Conservation (phyloP, 2,888 invertebrate species). For the Hydrotaea cyrtoneurina region DNA sequence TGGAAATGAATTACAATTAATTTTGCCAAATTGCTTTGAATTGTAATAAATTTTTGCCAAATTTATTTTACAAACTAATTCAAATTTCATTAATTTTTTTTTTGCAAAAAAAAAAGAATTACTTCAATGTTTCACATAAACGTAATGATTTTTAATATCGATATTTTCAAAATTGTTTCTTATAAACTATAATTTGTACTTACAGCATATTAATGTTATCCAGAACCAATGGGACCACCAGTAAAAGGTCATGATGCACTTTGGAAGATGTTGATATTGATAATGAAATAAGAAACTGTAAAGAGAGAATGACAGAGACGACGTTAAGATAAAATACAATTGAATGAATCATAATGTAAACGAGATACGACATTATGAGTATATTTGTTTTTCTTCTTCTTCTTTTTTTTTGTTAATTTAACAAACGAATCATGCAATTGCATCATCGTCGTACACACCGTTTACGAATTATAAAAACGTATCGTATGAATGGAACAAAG, state of each 20-base stretch:
- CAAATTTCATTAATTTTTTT: too few species aligned
- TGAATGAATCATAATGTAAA: slow-evolving; percentile 26
- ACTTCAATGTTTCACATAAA: too few species aligned
- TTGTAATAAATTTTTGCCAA: too few species aligned
- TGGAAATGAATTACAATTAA: too few species aligned
- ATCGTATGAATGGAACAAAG: background rate
- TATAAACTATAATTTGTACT: slow-evolving; percentile 49
- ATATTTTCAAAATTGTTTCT: too few species aligned
- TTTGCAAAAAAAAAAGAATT: too few species aligned
- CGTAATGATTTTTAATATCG: too few species aligned
- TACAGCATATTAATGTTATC: slow-evolving; percentile 84
- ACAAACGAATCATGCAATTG: background rate
- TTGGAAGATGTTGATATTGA: slow-evolving; percentile 73
- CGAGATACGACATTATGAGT: background rate
- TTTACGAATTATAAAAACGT: background rate
- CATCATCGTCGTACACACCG: slow-evolving; percentile 3
- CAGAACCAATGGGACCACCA: slow-evolving; percentile 96
- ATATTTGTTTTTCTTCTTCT: too few species aligned
- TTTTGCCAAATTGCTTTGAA: too few species aligned
- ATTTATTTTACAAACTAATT: too few species aligned
- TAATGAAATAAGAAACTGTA: slow-evolving; percentile 70
- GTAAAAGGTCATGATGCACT: slow-evolving; percentile 88
- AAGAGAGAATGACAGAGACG: slow-evolving; percentile 42
- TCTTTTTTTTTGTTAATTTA: too few species aligned
- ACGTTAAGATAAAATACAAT: background rate